A percentile compares a stretch with the other conserved stretches of the same genome.
phyloP scores from a whole-genome alignment of 2,113 vertebrate genomes.

The Nannospalax galili region DNA sequence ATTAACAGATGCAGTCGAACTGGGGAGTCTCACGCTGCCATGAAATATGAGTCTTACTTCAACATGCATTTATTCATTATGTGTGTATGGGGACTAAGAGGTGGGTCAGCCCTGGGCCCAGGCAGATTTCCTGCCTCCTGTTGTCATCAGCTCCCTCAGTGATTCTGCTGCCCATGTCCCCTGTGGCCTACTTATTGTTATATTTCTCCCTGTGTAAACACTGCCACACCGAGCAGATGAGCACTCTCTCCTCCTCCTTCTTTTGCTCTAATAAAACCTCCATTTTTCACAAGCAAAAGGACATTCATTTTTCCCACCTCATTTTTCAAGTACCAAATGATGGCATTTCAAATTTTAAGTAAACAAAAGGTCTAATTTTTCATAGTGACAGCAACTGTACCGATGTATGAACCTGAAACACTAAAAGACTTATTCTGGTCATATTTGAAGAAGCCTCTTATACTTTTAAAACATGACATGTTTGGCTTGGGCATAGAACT shows the following conservation, averaged over 20 bases:
- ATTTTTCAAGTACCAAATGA: slow-evolving; percentile 86
- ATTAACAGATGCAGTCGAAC: slow-evolving; percentile 83
- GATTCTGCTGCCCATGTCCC: slow-evolving; percentile 57
- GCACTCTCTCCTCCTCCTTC: slow-evolving; percentile 61
- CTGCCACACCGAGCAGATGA: slow-evolving; percentile 43
- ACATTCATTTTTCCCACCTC: slow-evolving; percentile 72
- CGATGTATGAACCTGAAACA: slow-evolving; percentile 82
- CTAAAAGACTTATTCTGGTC: slow-evolving; percentile 82
- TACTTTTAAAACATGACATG: slow-evolving; percentile 78
- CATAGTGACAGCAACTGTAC: slow-evolving; percentile 82
- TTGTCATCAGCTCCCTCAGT: slow-evolving; percentile 64
- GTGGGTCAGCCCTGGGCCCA: slow-evolving; percentile 13
- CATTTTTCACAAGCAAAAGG: slow-evolving; percentile 81
- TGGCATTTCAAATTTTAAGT: slow-evolving; percentile 86
- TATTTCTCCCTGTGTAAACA: slow-evolving; percentile 72
- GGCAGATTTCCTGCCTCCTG: slow-evolving; percentile 57
- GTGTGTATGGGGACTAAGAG: slow-evolving; percentile 39
- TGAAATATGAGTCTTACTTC: slow-evolving; percentile 78
- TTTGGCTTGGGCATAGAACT: slow-evolving; percentile 77
- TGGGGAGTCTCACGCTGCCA: slow-evolving; percentile 66
- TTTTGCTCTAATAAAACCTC: slow-evolving; percentile 80
- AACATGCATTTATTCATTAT: slow-evolving; percentile 75
- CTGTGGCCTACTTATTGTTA: slow-evolving; percentile 42
- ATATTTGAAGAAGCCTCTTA: slow-evolving; percentile 76
- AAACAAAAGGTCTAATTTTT: slow-evolving; percentile 86